phyloP scores from a whole-genome alignment of 37 sponge, comb jelly and placozoan species.

The Chondrilla cf. caribensis region DNA sequence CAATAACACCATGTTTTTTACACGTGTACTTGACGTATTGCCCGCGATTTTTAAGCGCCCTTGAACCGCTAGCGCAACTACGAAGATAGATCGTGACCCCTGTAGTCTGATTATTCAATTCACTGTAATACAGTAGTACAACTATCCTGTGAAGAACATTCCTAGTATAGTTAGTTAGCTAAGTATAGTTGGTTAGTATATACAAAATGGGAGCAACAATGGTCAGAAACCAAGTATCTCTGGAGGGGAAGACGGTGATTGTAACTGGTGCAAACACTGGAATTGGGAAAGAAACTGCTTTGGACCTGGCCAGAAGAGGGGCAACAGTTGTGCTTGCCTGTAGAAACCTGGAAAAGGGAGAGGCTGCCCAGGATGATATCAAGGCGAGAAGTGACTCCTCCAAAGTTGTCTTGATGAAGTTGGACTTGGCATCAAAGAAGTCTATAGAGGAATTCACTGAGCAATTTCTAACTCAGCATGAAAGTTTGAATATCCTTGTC shows the following conservation, averaged over 20 bases:
- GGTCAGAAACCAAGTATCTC: slow-evolving; percentile 1
- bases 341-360: slow-evolving; percentile 53
- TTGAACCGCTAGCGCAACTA: too few species aligned
- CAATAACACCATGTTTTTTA: neutral
- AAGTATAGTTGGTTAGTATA: too few species aligned
- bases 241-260: slow-evolving; percentile 82
- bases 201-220: too few species aligned
- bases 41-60: too few species aligned
- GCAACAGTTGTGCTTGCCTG: slow-evolving; percentile 78
- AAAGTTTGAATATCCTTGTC: slow-evolving; percentile 51
- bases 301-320: slow-evolving; percentile 71
- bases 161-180: too few species aligned
- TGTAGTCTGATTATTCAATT: too few species aligned
- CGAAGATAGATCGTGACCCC: too few species aligned
- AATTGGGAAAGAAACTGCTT: slow-evolving; percentile 69
- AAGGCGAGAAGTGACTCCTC: slow-evolving; percentile 29
- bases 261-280: slow-evolving; percentile 88
- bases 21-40: too few species aligned
- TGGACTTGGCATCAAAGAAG: slow-evolving; percentile 64
- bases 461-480: slow-evolving; percentile 46
- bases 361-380: slow-evolving; percentile 47
- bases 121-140: too few species aligned
- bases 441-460: slow-evolving; percentile 74
- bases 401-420: slow-evolving; percentile 35
- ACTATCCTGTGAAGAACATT: too few species aligned